Evolutionary conservation across 2,888 invertebrate species (phyloP).

Genomic region (Melieria picta): DNA sequence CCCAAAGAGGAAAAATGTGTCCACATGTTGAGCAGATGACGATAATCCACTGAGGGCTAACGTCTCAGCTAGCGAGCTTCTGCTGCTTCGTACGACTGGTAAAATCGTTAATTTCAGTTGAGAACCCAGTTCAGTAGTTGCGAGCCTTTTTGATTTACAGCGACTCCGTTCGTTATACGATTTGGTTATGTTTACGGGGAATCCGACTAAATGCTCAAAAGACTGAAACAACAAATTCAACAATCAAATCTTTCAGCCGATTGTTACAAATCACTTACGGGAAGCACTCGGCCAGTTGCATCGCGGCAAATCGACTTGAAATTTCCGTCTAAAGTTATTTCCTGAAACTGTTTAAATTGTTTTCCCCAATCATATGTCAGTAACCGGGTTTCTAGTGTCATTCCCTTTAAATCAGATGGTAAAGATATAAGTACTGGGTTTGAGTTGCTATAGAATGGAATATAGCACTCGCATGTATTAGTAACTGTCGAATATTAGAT

Average conservation of each 20-base stretch:
- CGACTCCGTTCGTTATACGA: conserved; percentile 44
- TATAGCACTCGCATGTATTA: neutral
- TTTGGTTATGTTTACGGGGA: conserved; percentile 49
- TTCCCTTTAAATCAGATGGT: conserved; percentile 71
- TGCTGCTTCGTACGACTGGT: conserved; percentile 66
- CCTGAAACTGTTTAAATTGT: conserved; percentile 73
- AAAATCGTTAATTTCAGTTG: conserved; percentile 67
- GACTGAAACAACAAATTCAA: conserved; percentile 41
- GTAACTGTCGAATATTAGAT: neutral
- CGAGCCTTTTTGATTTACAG: conserved; percentile 48
- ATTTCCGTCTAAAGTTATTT: conserved; percentile 71
- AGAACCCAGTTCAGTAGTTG: conserved; percentile 64
- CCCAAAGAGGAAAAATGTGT: neutral
- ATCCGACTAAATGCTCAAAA: conserved; percentile 50
- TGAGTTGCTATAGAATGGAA: conserved; percentile 67
- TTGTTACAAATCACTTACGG: neutral
- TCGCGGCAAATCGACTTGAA: conserved; percentile 73
- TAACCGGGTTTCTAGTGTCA: conserved; percentile 73
- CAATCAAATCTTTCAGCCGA: neutral
- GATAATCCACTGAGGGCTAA: conserved; percentile 66
- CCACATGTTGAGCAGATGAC: conserved; percentile 27
- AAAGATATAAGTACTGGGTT: conserved; percentile 72
- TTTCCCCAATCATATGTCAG: conserved; percentile 74
- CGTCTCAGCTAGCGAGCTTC: conserved; percentile 70
- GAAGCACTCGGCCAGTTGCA: conserved; percentile 46